phyloP scores from a whole-genome alignment of 35 echinoderm and acorn worm genomes.

The Heliocidaris tuberculata region DNA sequence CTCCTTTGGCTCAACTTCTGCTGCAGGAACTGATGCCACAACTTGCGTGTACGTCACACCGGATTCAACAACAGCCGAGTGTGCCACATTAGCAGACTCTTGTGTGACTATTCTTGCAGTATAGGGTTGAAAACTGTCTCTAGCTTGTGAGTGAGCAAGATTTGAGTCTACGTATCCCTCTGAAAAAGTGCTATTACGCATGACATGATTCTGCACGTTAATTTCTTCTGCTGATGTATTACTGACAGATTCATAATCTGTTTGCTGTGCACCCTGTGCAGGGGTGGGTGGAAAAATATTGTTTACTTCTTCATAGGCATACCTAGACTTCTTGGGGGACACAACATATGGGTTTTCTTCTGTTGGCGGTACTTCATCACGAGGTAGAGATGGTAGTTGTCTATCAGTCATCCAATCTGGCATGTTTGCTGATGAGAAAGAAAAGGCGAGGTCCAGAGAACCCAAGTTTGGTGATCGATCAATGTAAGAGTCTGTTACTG shows the following conservation, averaged over 20 bases:
- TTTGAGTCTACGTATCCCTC: constrained; percentile 25
- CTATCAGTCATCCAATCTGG: constrained; percentile 69
- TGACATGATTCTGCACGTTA: constrained; percentile 29
- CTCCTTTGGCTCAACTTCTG: constrained; percentile 34
- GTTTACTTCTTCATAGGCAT: constrained; percentile 45
- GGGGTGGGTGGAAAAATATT: constrained; percentile 39
- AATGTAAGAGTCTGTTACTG: constrained; percentile 49
- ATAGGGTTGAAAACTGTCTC: background rate
- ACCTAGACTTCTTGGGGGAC: constrained; percentile 33
- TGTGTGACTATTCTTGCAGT: constrained; percentile 9
- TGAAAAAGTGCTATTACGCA: constrained; percentile 28
- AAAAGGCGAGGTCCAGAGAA: constrained; percentile 70
- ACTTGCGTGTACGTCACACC: constrained; percentile 15
- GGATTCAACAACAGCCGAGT: background rate
- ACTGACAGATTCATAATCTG: constrained; percentile 26
- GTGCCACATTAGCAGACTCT: background rate
- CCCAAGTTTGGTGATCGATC: constrained; percentile 72
- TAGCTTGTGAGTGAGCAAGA: background rate
- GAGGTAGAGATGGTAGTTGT: constrained; percentile 69
- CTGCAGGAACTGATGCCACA: background rate
- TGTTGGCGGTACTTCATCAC: constrained; percentile 30
- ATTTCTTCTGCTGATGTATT: constrained; percentile 20
- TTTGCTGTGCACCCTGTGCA: constrained; percentile 7
- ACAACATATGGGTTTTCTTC: constrained; percentile 66
- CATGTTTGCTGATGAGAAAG: constrained; percentile 8